Percentiles rank a stretch among this genome's conserved stretches.
phyloP scores from a whole-genome alignment of 2,113 vertebrate genomes.

The Apodemus sylvaticus region DNA sequence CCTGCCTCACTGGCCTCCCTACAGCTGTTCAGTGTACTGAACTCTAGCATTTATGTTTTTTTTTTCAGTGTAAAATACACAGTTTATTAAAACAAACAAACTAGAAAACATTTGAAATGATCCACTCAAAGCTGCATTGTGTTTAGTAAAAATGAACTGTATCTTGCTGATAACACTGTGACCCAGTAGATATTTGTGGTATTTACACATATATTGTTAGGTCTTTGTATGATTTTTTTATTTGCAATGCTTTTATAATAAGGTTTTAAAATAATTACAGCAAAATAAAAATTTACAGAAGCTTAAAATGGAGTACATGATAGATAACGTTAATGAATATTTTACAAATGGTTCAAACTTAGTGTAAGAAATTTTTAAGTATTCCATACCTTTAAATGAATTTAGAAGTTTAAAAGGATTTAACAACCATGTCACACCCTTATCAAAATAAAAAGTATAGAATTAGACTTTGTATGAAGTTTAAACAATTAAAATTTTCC shows the following conservation, averaged over 20 bases:
- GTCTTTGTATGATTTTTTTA: neutral
- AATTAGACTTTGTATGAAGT: conserved; percentile 76
- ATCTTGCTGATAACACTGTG: conserved; percentile 81
- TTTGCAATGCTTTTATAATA: neutral
- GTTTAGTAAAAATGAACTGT: conserved; percentile 87
- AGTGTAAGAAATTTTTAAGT: conserved; percentile 85
- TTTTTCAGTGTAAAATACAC: conserved; percentile 85
- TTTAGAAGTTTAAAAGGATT: conserved; percentile 85
- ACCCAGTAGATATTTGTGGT: neutral
- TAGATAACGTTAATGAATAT: conserved; percentile 86
- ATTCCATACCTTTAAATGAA: conserved; percentile 85
- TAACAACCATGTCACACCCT: conserved; percentile 79
- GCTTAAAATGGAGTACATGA: conserved; percentile 88
- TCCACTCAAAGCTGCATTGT: conserved; percentile 90
- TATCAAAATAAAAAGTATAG: conserved; percentile 74
- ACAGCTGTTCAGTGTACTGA: neutral
- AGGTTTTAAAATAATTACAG: neutral
- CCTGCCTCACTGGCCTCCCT: neutral
- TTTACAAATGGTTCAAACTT: conserved; percentile 86
- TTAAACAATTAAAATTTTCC: conserved; percentile 80
- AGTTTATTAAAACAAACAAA: conserved; percentile 85
- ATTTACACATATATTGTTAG: neutral
- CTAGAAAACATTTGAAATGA: conserved; percentile 87
- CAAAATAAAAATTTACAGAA: conserved; percentile 79
- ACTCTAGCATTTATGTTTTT: neutral